These are phyloP conservation scores for Eira barbara DNA, from an alignment of 2,113 vertebrate species.

Conservation along the genomic window DNA sequence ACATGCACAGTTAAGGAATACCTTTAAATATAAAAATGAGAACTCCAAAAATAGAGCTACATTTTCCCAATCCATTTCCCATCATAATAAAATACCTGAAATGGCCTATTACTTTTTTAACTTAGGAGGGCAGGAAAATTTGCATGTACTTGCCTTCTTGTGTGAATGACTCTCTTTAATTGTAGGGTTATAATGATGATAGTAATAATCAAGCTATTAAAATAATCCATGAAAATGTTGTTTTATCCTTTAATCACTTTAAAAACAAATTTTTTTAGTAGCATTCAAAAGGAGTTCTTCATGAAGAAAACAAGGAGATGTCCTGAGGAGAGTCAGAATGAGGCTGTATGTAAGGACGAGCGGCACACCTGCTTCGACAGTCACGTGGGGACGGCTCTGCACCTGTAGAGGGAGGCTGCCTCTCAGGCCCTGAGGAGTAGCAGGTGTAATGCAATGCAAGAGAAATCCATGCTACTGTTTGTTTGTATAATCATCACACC, in stretches of 20 bases:
- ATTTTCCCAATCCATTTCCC: constrained; percentile 50
- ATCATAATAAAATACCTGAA: constrained; percentile 52
- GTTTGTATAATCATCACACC: neutral
- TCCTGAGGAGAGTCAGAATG: neutral
- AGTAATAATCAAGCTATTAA: constrained; percentile 41
- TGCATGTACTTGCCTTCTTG: neutral
- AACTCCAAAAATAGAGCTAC: constrained; percentile 49
- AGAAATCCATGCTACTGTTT: neutral
- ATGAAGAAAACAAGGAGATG: neutral
- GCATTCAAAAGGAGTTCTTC: constrained; percentile 16
- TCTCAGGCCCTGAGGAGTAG: neutral
- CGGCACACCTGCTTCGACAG: neutral
- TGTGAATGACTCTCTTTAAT: constrained; percentile 26
- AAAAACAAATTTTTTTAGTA: neutral
- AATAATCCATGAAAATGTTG: constrained; percentile 26
- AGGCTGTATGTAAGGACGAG: neutral
- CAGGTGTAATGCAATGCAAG: neutral
- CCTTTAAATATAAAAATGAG: constrained; percentile 37
- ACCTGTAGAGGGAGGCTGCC: neutral
- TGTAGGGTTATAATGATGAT: neutral
- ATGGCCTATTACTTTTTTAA: constrained; percentile 14
- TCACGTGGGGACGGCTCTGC: rapidly evolving
- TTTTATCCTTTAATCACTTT: constrained; percentile 17
- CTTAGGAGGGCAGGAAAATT: constrained; percentile 13
- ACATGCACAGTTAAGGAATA: neutral